Evolutionary conservation across 2,113 vertebrate species (phyloP).

Genomic region (Scartelaos histophorus): DNA sequence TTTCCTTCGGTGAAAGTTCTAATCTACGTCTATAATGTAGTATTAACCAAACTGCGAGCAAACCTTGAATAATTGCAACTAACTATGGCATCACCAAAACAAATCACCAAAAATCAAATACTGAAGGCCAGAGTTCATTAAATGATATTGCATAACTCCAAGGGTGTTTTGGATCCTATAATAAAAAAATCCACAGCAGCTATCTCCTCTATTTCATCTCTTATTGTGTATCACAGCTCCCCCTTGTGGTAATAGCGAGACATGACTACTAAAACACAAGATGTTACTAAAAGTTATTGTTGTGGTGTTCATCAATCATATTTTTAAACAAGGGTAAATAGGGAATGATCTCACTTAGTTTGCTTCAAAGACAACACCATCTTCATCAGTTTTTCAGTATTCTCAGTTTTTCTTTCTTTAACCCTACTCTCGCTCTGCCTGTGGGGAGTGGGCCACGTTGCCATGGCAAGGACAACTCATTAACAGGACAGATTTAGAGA

Average conservation of each 20-base stretch:
- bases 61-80: background rate
- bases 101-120: background rate
- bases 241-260: conserved; percentile 47
- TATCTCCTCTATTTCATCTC: background rate
- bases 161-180: background rate
- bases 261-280: conserved; percentile 1
- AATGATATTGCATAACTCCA: background rate
- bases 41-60: background rate
- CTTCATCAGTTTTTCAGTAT: background rate
- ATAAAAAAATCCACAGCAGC: background rate
- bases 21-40: background rate
- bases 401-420: conserved; percentile 16
- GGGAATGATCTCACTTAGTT: background rate
- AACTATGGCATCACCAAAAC: background rate
- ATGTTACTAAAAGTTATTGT: background rate
- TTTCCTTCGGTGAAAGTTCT: background rate
- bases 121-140: background rate
- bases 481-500: conserved; percentile 60
- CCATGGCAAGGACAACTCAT: conserved; percentile 65
- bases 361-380: conserved; percentile 21
- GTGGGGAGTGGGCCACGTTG: conserved; percentile 41
- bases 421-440: conserved; percentile 31
- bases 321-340: conserved; percentile 16
- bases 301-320: conserved; percentile 6
- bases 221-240: conserved; percentile 28